Evolutionary conservation across 2,888 invertebrate genomes (phyloP), one percentile per base, ranked within the genome.

Genomic region (Philereme transversata): DNA sequence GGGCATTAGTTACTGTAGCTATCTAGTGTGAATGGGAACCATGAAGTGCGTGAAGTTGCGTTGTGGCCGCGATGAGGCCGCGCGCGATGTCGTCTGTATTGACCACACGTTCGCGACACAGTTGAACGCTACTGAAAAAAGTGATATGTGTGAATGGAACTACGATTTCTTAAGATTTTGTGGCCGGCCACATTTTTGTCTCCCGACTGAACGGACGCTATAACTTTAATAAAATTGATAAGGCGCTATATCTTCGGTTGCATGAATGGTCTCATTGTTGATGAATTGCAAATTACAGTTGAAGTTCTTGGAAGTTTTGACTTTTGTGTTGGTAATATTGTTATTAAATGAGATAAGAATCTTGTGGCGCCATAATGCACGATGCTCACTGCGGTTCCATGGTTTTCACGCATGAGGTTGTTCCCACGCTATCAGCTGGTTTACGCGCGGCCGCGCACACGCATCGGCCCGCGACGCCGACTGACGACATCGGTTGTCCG

Each of bases 381-480:
- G 62, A 65, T 65, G 66, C 66, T 53, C 57, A 68, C 49, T 68
- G 69, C 62, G 65, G 68, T 65, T 65, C 53, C 49, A 65, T 69
- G 62, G 62, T 62, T 64, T 79, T 78, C 74, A 79, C 75, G 76
- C 77, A 81, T 79, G 80, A 82, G 81, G 82, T 81, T 78, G 75
- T 89, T 90, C 90, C 86, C 90, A 90, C 90, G 87, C 78, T 82
- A 88, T 88, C 88, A 87, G 86, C 84, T 87, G 84, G 86, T 83
- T 84, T 77, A 87, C 84, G 90, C 85, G 76, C 75, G 84, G 81
- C 80, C 80, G 86, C 83, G 74, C 79, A 71, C 72, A 77, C 69
- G 77, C 81, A 84, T 68, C 83, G 71, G 79, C 75, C 78, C 78
- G 81, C 74, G 71, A 80, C 83, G 70, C 74, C 72, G 62, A 67